phyloP scores from a whole-genome alignment of 2,888 invertebrate genomes.

The Bimastos eiseni region DNA sequence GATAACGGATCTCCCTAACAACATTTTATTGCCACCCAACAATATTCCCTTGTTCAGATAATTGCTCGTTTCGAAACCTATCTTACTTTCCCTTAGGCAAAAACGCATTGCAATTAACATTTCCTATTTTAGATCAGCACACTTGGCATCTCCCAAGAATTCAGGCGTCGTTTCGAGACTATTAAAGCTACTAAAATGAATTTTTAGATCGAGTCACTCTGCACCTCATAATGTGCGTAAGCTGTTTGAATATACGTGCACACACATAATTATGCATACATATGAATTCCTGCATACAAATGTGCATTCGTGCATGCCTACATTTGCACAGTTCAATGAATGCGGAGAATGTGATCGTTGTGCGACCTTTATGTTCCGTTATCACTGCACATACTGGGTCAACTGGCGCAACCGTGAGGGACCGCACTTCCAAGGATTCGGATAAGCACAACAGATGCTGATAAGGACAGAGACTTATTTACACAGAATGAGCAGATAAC shows the following conservation, averaged over 20 bases:
- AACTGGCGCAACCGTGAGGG: neutral
- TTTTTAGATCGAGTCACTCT: too few relatives aligned
- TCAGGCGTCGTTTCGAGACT: too few relatives aligned
- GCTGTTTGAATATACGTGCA: too few relatives aligned
- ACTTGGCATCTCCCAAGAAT: too few relatives aligned
- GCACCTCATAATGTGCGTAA: too few relatives aligned
- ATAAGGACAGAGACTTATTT: neutral
- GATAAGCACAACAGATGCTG: neutral
- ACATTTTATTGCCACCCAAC: neutral
- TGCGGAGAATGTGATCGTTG: neutral
- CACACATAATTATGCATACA: neutral
- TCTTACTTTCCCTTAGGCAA: too few relatives aligned
- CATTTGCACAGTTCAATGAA: neutral
- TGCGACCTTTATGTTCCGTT: neutral
- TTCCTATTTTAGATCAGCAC: too few relatives aligned
- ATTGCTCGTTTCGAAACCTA: neutral
- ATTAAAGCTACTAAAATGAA: too few relatives aligned
- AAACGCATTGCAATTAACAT: too few relatives aligned
- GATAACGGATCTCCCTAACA: neutral
- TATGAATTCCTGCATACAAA: neutral
- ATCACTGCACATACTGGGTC: conserved; percentile 4
- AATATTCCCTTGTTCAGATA: neutral
- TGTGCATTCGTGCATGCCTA: neutral
- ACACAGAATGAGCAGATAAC: neutral
- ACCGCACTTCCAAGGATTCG: neutral